These are phyloP conservation scores for Triplophysa yarkandensis DNA, from an alignment of 2,797 vertebrate genomes.

Conservation along the genomic window DNA sequence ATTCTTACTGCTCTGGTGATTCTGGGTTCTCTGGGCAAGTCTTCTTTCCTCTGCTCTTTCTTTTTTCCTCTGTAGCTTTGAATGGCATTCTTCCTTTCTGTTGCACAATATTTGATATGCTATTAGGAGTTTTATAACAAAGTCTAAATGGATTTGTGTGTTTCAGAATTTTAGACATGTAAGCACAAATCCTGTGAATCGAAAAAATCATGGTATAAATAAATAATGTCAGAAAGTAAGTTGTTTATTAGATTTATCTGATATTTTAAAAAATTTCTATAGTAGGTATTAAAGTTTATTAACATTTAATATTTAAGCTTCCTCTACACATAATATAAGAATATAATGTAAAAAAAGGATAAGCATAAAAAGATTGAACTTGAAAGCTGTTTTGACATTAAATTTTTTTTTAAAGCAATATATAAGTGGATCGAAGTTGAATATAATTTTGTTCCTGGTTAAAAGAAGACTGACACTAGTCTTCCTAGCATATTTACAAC, in stretches of 20 bases:
- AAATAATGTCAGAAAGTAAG: background rate
- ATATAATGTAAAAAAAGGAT: too few species aligned
- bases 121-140: background rate
- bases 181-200: background rate
- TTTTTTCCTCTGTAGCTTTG: constrained; percentile 12
- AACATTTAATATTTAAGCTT: too few species aligned
- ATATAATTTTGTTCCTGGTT: too few species aligned
- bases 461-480: too few species aligned
- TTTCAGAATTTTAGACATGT: background rate
- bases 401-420: too few species aligned
- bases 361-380: too few species aligned
- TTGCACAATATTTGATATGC: background rate
- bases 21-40: constrained; percentile 93
- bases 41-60: constrained; percentile 46
- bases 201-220: background rate
- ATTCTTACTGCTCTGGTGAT: constrained; percentile 91
- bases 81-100: constrained; percentile 17
- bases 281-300: too few species aligned
- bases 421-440: too few species aligned
- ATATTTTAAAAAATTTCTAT: too few species aligned
- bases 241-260: background rate
- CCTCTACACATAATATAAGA: too few species aligned
- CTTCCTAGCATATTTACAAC: too few species aligned
- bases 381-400: too few species aligned
- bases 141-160: background rate